A percentile compares a stretch with the other conserved stretches of the same genome.
phyloP scores from a whole-genome alignment of 1,140 invertebrate species.

The Caenorhabditis brenneri region DNA sequence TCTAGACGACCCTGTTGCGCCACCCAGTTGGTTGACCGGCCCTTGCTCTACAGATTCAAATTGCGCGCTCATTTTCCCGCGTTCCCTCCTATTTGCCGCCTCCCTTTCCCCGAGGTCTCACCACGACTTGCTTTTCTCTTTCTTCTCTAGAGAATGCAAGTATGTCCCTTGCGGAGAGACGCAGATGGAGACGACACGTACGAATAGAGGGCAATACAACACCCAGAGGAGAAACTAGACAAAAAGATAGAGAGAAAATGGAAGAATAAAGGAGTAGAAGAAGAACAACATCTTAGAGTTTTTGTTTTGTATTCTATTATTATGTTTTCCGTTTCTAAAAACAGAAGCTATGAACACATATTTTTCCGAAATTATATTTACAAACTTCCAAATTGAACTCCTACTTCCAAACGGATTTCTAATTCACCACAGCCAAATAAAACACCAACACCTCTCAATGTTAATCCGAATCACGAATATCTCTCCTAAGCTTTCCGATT shows the following conservation, averaged over 20 bases:
- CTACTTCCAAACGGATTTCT: no score
- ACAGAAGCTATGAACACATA: no score
- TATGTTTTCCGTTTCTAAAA: neutral
- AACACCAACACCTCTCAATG: neutral
- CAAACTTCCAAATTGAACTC: neutral
- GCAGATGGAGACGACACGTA: conserved; percentile 28
- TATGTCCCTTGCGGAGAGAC: neutral
- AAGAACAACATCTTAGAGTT: conserved; percentile 4
- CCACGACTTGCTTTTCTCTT: conserved; percentile 23
- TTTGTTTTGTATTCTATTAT: neutral
- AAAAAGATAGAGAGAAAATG: neutral
- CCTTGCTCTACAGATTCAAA: conserved; percentile 2
- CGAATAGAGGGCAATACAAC: conserved; percentile 20
- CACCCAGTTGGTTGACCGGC: neutral
- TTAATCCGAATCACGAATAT: no score
- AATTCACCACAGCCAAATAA: no score
- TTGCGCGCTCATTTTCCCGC: conserved; percentile 25
- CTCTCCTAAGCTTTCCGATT: no score
- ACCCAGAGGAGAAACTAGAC: neutral
- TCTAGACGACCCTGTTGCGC: neutral
- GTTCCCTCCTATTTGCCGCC: conserved; percentile 26
- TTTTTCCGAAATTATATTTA: neutral
- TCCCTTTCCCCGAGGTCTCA: neutral
- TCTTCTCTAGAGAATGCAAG: neutral
- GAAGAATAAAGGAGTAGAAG: neutral